Base-by-base conservation (phyloP, 2,113 vertebrate species). In the Oreochromis spilurus region DNA sequence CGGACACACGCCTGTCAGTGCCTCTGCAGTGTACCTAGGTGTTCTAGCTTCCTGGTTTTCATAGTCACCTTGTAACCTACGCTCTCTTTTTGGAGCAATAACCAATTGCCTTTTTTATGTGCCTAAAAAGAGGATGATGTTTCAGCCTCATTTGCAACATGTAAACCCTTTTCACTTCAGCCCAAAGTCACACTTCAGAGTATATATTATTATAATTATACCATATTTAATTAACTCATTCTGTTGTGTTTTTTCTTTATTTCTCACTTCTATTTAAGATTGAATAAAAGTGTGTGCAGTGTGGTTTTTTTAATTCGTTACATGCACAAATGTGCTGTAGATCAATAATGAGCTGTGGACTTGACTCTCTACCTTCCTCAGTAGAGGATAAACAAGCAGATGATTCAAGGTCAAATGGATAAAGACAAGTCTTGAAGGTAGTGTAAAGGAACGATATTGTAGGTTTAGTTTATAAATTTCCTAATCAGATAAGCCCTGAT, bases 11-110 rank as follows among this genome's bases (percentile, higher is more conserved):
- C 87, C 87, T 85, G 89, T 91, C 81, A 70, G 13, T 60, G 91
- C 52, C 24, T 67, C 16, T 29, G 60, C 79, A 89, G 84, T 90
- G 77, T 82, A 79, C 10, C 45, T 67, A 88, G 83, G 81, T 90
- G 84, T 53, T 88, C 90, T 67, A 90, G 65, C 85, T 90, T 94
- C 86, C 67, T 84, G 85, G 79, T 81, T 90, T 91, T 86, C 81
- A 57, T 82, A 60, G 79, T 86, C 78, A 86, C 86, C 81, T 84
- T 83, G 70, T 93, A 88, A 93, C 90, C 90, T 85, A 54, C 40
- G 53, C 53, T 57, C 54, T 83, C 21, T 80, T 85, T 83, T 84
- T 84, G 70, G 36, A 87, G 80, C 53, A 84, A 67, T 50, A 83
- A 9, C 53, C 72, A 84, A 84, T 78, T 31, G 29, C 53, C 26